Conservation (phyloP, 1,140 invertebrate species). For the Drosophila virilis region DNA sequence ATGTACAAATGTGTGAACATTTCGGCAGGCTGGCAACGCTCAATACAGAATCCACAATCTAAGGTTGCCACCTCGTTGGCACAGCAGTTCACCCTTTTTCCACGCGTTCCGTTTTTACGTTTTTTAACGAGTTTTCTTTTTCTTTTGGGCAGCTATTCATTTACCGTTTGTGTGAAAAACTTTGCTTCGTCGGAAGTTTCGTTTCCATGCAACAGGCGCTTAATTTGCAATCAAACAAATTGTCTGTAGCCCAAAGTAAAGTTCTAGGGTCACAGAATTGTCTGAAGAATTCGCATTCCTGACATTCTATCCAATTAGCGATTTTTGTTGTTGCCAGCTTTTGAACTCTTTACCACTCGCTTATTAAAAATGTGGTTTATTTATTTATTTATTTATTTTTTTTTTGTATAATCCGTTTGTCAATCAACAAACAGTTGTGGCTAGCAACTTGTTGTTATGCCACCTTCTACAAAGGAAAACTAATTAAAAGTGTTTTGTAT, state of each 20-base stretch:
- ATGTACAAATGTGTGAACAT: no score
- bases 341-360: conserved; percentile 18
- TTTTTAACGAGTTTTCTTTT: no score
- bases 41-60: no score
- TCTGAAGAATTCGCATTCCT: neutral
- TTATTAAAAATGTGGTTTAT: neutral
- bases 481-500: conserved; percentile 7
- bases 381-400: no score
- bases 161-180: no score
- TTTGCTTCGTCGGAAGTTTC: no score
- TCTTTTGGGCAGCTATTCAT: no score
- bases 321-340: conserved; percentile 22
- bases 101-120: no score
- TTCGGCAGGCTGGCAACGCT: no score
- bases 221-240: neutral
- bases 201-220: neutral
- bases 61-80: no score
- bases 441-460: conserved; percentile 10
- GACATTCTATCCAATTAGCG: conserved; percentile 29
- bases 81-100: no score
- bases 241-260: neutral
- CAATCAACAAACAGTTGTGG: conserved; percentile 11
- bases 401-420: neutral
- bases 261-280: neutral
- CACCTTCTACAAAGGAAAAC: neutral